Evolutionary conservation across 2,888 invertebrate species (phyloP).

Genomic region (Campopleginae sp.): DNA sequence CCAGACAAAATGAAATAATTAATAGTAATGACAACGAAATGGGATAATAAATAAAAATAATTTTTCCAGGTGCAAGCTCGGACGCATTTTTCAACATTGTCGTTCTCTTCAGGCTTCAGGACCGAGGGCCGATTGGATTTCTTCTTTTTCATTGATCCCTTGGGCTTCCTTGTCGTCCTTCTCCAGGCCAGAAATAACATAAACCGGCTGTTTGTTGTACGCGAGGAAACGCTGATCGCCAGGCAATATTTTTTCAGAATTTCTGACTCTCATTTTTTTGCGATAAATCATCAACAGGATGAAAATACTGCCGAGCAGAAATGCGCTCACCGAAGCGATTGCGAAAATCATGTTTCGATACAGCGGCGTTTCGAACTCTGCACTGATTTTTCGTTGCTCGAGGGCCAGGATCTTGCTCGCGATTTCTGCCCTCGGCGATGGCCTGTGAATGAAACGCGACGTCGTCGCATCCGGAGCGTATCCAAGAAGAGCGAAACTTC

Average conservation of each 20-base stretch:
- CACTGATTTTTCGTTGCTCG: conserved; percentile 89
- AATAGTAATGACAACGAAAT: conserved; percentile 8
- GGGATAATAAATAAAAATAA: conserved; percentile 30
- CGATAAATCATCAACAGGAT: conserved; percentile 91
- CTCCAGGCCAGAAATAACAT: conserved; percentile 89
- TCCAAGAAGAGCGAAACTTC: conserved; percentile 84
- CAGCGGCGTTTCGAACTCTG: conserved; percentile 87
- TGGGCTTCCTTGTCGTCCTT: conserved; percentile 83
- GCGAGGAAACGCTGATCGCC: conserved; percentile 86
- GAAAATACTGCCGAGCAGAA: conserved; percentile 91
- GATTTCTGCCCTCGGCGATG: conserved; percentile 80
- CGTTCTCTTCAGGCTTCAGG: conserved; percentile 17
- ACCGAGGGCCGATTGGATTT: neutral
- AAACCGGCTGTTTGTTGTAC: conserved; percentile 87
- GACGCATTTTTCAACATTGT: neutral
- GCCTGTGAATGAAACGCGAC: conserved; percentile 87
- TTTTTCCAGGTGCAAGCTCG: conserved; percentile 18
- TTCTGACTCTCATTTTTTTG: conserved; percentile 82
- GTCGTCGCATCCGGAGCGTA: conserved; percentile 88
- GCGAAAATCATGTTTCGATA: conserved; percentile 91
- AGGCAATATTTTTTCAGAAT: conserved; percentile 68
- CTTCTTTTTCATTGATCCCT: conserved; percentile 26
- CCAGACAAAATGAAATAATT: conserved; percentile 11
- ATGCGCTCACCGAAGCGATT: conserved; percentile 91
- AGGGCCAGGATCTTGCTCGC: conserved; percentile 85